Percentiles rank a stretch among this genome's conserved stretches.
Conservation (phyloP, 2,888 invertebrate genomes). For the Slavum lentiscoides region DNA sequence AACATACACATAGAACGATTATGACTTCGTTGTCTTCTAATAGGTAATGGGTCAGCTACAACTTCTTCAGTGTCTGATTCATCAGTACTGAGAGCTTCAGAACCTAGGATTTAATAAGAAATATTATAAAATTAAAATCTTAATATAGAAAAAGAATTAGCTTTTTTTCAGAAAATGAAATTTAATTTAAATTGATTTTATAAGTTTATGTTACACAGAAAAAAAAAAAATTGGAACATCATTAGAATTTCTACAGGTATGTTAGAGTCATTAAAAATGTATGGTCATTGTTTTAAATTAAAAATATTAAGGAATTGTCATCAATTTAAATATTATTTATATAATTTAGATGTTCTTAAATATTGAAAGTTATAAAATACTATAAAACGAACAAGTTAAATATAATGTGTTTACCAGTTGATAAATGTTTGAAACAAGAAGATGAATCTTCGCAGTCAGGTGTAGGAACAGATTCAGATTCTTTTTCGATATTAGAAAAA, state of each 20-base stretch:
- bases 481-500: conserved; percentile 45
- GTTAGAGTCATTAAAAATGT: neutral
- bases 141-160: neutral
- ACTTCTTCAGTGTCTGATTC: conserved; percentile 55
- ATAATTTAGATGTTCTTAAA: neutral
- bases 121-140: conserved; percentile 1
- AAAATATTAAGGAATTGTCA: neutral
- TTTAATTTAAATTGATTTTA: neutral
- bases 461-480: conserved; percentile 50
- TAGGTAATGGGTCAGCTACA: conserved; percentile 28
- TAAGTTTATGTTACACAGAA: neutral
- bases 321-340: neutral
- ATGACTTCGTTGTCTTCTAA: conserved; percentile 54
- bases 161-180: neutral
- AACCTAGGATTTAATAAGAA: conserved; percentile 15
- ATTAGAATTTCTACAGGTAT: no score
- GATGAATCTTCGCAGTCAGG: conserved; percentile 47
- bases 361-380: no score
- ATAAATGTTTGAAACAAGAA: conserved; percentile 44
- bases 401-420: conserved; percentile 30
- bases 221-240: neutral
- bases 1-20: conserved; percentile 55
- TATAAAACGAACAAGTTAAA: neutral
- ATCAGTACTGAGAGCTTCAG: conserved; percentile 54
- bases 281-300: neutral